Evolutionary conservation across 2,888 invertebrate species (phyloP), one percentile per base, ranked within the genome.

Genomic region (Tachystola acroxantha): DNA sequence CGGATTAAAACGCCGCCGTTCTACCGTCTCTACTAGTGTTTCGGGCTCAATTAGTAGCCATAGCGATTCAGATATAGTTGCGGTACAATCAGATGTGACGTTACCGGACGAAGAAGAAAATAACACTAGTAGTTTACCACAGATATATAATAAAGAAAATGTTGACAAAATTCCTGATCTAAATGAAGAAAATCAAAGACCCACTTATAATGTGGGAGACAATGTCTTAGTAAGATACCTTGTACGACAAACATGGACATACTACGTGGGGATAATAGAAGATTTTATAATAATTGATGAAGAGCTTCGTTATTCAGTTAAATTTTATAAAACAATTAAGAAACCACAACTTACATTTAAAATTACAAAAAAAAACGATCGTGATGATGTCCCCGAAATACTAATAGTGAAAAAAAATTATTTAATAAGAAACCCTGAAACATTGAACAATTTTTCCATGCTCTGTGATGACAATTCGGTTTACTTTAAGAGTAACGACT

Each of bases 291-390:
- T 32, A 20, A 32, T 20, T 16, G 20, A 30, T 25, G 13, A 38
- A 7, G 30, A 34, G 33, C 29, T 20, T 13, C 34, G 14, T 34
- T 37, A 40, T 10, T 19, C 33, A 7, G 33, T 40, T 12, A 37
- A 24, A 36, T 40, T 37, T 36, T 37, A 34, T 14, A 37, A 40
- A 37, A 40, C 40, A 33, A 34, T 40, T 11, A 40, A 37, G 24
- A 40, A 40, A 32, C 36, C 40, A 25, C 36, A 30, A 37, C 33
- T 40, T 25, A 22, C 22, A 26, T 37, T 37, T 31, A 40, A 16
- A 14, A 33, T 36, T 22, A 40, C 40, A 33, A 16, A 16, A 16
- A 40, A 36, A 16, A 40, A 33, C 14, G 36, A 40, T 31, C 36
- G 34, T 13, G 40, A 40, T 27, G 36, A 40, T 12, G 36, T 40